These are phyloP conservation scores for Trilocha varians DNA, from an alignment of 2,888 invertebrate species.

Conservation along the genomic window DNA sequence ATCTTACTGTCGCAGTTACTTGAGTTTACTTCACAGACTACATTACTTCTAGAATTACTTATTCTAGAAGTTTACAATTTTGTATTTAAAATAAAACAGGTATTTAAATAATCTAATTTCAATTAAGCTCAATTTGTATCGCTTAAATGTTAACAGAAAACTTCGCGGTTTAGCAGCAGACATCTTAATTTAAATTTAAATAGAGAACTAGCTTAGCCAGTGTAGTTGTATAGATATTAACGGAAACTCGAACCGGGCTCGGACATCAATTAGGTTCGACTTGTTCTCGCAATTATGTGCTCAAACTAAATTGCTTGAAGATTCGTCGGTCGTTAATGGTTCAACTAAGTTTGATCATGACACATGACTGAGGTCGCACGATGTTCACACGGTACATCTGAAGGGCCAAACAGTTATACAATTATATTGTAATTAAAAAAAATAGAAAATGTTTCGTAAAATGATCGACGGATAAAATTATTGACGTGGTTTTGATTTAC, in stretches of 20 bases:
- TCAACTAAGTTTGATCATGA: slow-evolving; percentile 43
- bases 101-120: too few species aligned
- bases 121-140: too few species aligned
- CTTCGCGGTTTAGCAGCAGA: not conserved
- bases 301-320: slow-evolving; percentile 66
- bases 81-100: too few species aligned
- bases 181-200: not conserved
- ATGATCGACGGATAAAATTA: not conserved
- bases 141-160: too few species aligned
- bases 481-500: not conserved
- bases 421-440: not conserved
- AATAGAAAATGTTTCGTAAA: not conserved
- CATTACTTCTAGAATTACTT: too few species aligned
- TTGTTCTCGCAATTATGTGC: slow-evolving; percentile 69
- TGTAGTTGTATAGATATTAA: slow-evolving; percentile 26
- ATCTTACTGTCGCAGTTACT: too few species aligned
- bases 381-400: slow-evolving; percentile 33
- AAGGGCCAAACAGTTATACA: not conserved
- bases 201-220: not conserved
- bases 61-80: too few species aligned
- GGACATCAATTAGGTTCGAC: slow-evolving; percentile 65
- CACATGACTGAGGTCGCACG: slow-evolving; percentile 35
- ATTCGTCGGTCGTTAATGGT: slow-evolving; percentile 60
- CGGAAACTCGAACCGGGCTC: slow-evolving; percentile 56
- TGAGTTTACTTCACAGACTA: too few species aligned